These are phyloP conservation scores for Pogonomyrmex barbatus DNA, from an alignment of 1,140 invertebrate genomes.

Conservation along the genomic window DNA sequence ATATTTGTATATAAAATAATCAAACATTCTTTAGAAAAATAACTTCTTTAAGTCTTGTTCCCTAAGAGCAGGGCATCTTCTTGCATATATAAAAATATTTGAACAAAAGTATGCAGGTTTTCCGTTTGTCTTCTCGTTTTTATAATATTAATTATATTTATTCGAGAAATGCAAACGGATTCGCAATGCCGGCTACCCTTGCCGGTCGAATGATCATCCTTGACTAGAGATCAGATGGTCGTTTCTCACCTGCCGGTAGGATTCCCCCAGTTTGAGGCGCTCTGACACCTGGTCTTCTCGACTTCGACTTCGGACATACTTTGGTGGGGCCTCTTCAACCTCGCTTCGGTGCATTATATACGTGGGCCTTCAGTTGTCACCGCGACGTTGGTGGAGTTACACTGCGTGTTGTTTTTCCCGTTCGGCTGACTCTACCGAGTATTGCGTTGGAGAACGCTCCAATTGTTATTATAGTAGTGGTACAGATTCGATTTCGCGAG, in stretches of 20 bases:
- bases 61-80: not conserved
- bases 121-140: not conserved
- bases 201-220: conserved; percentile 46
- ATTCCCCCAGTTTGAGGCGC: conserved; percentile 64
- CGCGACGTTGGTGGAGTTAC: conserved; percentile 69
- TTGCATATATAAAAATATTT: not conserved
- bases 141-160: not conserved
- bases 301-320: conserved; percentile 67
- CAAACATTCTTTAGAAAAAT: not conserved
- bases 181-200: not conserved
- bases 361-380: conserved; percentile 76
- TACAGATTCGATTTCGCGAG: not conserved
- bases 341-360: conserved; percentile 62
- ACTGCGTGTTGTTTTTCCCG: conserved; percentile 6
- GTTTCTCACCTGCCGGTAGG: conserved; percentile 60
- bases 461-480: not conserved
- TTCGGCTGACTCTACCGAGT: not conserved
- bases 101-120: not conserved
- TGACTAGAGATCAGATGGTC: conserved; percentile 30
- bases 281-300: conserved; percentile 65
- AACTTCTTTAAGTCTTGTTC: not conserved
- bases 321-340: conserved; percentile 71
- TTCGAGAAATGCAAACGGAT: not conserved
- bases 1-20: not conserved
- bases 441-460: not conserved